phyloP scores from a whole-genome alignment of 2,113 vertebrate species.

The Microtus oregoni region DNA sequence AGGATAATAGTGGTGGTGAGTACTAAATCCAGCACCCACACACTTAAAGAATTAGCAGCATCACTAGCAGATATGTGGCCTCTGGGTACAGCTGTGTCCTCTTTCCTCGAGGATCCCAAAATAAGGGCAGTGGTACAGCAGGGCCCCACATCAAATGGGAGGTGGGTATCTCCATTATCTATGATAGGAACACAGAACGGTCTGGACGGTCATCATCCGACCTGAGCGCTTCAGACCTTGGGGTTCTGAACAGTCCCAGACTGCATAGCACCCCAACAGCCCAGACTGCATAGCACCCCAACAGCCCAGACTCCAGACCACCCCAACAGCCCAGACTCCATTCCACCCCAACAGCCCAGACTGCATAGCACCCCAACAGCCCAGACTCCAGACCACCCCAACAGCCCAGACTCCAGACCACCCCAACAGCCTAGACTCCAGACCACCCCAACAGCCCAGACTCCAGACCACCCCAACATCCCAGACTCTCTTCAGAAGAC shows the following conservation, averaged over 20 bases:
- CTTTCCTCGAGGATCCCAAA: background rate
- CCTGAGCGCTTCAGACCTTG: background rate
- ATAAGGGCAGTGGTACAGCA: background rate
- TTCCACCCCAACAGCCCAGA: background rate
- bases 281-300: no score
- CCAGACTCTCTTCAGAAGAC: background rate
- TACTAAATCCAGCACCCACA: background rate
- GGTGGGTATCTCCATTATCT: background rate
- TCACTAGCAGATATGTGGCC: background rate
- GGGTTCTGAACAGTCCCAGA: background rate
- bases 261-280: background rate
- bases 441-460: no score
- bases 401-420: no score
- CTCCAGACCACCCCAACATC: fast-evolving
- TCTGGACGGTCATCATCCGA: no score
- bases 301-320: background rate
- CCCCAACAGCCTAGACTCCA: no score
- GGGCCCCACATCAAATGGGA: background rate
- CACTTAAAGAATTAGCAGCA: background rate
- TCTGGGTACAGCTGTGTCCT: background rate
- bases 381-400: no score
- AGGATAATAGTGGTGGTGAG: background rate
- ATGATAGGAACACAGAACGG: background rate
- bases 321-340: no score
- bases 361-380: background rate